Conservation (phyloP, 1,140 invertebrate genomes). For the Drosophila varians region DNA sequence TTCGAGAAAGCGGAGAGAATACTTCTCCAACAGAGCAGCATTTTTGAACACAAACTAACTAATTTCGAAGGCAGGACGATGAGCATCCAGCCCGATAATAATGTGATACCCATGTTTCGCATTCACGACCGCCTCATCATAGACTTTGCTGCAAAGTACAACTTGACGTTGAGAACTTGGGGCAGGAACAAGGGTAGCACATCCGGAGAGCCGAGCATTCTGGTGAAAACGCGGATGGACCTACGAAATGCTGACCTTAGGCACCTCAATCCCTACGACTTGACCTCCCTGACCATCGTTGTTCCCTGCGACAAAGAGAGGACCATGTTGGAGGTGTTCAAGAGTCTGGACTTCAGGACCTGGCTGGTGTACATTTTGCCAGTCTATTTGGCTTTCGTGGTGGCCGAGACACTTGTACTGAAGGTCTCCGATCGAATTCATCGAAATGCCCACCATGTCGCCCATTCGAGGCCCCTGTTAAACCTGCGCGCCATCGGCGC, state of each 20-base stretch:
- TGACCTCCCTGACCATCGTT: constrained; percentile 7
- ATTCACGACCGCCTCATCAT: not conserved
- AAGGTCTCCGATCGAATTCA: not conserved
- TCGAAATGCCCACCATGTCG: not conserved
- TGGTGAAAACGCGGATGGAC: not conserved
- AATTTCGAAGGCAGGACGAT: constrained; percentile 14
- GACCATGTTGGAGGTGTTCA: constrained; percentile 11
- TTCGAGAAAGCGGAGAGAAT: not conserved
- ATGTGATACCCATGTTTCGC: not conserved
- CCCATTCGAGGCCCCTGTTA: constrained; percentile 1
- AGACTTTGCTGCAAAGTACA: constrained; percentile 1
- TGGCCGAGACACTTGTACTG: constrained; percentile 18
- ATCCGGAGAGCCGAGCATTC: not conserved
- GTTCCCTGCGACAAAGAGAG: constrained; percentile 23
- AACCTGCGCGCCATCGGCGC: constrained; percentile 44
- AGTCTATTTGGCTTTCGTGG: constrained; percentile 24
- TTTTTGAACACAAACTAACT: not conserved
- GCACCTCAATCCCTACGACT: not conserved
- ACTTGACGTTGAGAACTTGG: not conserved
- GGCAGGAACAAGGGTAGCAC: not conserved
- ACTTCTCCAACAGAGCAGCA: too few species aligned
- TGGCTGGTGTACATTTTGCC: constrained; percentile 5
- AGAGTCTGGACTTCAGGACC: not conserved
- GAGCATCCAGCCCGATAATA: not conserved
- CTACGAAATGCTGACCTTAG: not conserved